These are phyloP conservation scores for Protula sp. DNA, from an alignment of 2,888 invertebrate genomes.

Conservation along the genomic window DNA sequence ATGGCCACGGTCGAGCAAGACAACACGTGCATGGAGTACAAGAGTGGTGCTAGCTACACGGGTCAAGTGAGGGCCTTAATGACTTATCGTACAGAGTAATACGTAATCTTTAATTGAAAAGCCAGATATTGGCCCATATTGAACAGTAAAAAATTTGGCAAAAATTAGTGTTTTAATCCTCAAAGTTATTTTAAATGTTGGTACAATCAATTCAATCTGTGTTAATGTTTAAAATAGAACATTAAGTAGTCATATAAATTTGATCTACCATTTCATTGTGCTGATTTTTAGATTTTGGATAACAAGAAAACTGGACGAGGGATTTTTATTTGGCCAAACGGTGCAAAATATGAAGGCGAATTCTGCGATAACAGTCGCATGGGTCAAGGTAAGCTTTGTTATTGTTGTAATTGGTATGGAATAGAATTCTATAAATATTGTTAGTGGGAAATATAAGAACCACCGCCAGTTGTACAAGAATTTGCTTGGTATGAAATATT, in stretches of 20 bases:
- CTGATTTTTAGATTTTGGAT: neutral
- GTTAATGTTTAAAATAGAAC: too few relatives aligned
- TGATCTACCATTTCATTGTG: neutral
- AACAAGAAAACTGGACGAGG: constrained; percentile 33
- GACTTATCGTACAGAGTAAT: too few relatives aligned
- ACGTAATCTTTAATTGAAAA: too few relatives aligned
- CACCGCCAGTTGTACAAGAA: too few relatives aligned
- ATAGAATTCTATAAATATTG: too few relatives aligned
- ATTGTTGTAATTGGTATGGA: too few relatives aligned
- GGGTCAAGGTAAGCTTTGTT: constrained; percentile 48
- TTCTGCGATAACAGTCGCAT: constrained; percentile 42
- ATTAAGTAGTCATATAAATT: neutral
- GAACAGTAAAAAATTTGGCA: too few relatives aligned
- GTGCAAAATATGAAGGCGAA: constrained; percentile 49
- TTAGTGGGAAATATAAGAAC: too few relatives aligned
- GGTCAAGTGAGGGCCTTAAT: constrained; percentile 10
- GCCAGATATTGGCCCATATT: too few relatives aligned
- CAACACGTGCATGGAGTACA: constrained; percentile 13
- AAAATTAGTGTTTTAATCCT: too few relatives aligned
- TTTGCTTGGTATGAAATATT: too few relatives aligned
- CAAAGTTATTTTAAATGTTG: neutral
- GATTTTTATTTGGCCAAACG: constrained; percentile 50
- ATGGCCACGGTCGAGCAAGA: neutral
- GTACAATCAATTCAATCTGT: too few relatives aligned
- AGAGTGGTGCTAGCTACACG: constrained; percentile 18